phyloP scores from a whole-genome alignment of 2,113 vertebrate genomes.

The Megaceryle maxima region DNA sequence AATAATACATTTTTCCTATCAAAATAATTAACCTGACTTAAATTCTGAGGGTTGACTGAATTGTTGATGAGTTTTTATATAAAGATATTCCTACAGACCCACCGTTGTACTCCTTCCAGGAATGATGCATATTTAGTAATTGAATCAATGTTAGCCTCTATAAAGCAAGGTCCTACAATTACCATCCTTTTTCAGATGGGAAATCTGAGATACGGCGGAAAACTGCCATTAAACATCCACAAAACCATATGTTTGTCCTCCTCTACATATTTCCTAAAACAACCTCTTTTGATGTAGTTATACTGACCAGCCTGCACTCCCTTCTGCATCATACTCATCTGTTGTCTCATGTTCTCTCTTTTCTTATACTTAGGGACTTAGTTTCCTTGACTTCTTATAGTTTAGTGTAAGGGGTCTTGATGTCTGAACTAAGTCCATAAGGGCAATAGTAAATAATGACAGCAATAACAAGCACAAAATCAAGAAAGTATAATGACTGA shows the following conservation, averaged over 20 bases:
- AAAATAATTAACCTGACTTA: background rate
- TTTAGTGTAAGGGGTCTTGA: background rate
- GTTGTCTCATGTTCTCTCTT: background rate
- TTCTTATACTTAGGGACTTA: background rate
- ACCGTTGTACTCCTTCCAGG: background rate
- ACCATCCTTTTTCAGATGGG: background rate
- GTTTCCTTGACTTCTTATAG: background rate
- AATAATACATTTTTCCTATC: background rate
- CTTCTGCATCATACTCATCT: background rate
- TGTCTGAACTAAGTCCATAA: background rate
- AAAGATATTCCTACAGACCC: background rate
- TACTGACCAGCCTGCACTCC: background rate
- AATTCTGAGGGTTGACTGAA: background rate
- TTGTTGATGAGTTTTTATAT: background rate
- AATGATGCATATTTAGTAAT: background rate
- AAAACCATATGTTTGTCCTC: background rate
- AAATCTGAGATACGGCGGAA: background rate
- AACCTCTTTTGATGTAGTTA: background rate
- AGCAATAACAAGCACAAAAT: background rate
- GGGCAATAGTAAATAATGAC: background rate
- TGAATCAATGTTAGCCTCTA: background rate
- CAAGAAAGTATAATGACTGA: background rate
- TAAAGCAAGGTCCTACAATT: background rate
- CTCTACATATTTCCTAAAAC: background rate
- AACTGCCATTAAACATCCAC: background rate